Conservation (phyloP, 2,113 vertebrate genomes). For the Actenoides lindsayi region DNA sequence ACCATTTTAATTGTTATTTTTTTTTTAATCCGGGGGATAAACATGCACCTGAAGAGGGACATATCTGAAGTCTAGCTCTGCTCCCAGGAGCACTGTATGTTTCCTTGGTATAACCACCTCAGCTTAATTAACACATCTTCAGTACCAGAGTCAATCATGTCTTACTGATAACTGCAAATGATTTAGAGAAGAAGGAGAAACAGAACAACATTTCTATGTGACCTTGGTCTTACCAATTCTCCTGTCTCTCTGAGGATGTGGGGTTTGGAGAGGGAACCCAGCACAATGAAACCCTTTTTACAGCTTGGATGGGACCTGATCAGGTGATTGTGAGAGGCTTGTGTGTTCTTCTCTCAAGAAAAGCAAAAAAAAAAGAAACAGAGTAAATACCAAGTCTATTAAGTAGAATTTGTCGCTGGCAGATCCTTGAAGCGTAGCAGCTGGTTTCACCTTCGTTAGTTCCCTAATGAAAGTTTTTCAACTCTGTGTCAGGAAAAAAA, state of each 20-base stretch:
- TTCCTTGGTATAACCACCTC: not conserved
- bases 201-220: not conserved
- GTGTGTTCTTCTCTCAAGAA: not conserved
- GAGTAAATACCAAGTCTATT: not conserved
- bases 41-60: not conserved
- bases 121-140: not conserved
- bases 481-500: accelerated
- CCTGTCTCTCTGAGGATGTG: not conserved
- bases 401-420: not conserved
- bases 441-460: not conserved
- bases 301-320: not conserved
- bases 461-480: conserved; percentile 26
- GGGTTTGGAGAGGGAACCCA: not conserved
- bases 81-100: not conserved
- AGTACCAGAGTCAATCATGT: not conserved
- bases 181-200: not conserved
- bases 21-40: not conserved
- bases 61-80: not conserved
- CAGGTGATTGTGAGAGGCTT: not conserved
- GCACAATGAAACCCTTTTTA: not conserved
- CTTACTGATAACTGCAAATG: not conserved
- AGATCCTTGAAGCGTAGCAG: not conserved
- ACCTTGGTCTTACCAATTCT: not conserved
- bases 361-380: not conserved
- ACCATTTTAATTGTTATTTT: not conserved